phyloP scores from a whole-genome alignment of 2,797 vertebrate genomes.

The Eulemur albifrons region DNA sequence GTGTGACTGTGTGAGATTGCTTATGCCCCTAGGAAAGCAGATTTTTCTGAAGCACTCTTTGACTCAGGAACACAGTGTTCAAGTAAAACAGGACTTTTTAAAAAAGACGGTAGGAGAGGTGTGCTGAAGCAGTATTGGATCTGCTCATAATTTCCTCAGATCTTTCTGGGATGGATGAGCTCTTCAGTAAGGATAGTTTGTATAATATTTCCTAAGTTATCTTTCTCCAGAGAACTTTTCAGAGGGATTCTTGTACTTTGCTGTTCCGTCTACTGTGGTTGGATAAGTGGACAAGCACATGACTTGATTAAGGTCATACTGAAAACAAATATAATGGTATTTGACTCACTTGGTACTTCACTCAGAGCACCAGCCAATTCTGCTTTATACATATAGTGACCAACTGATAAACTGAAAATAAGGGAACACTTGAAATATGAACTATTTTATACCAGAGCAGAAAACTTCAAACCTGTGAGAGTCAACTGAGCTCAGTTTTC shows the following conservation, averaged over 20 bases:
- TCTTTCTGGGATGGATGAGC: not conserved
- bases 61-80: constrained; percentile 8
- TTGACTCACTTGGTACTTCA: not conserved
- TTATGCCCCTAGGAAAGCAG: constrained; percentile 49
- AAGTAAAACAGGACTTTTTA: constrained; percentile 34
- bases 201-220: constrained; percentile 29
- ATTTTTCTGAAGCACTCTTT: constrained; percentile 65
- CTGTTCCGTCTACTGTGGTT: not conserved
- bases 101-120: not conserved
- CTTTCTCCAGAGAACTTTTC: constrained; percentile 48
- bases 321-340: not conserved
- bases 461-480: not conserved
- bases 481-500: not conserved
- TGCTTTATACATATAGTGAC: not conserved
- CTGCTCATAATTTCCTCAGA: constrained; percentile 39
- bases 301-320: constrained; percentile 1
- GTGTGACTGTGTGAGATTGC: not conserved
- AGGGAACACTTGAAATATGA: not conserved
- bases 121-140: not conserved
- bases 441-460: not conserved
- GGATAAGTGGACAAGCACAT: not conserved
- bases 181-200: constrained; percentile 53
- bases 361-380: not conserved
- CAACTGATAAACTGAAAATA: not conserved
- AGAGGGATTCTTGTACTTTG: constrained; percentile 8